Evolutionary conservation across 2,888 invertebrate genomes (phyloP).

Genomic region (Bellardia pandia): DNA sequence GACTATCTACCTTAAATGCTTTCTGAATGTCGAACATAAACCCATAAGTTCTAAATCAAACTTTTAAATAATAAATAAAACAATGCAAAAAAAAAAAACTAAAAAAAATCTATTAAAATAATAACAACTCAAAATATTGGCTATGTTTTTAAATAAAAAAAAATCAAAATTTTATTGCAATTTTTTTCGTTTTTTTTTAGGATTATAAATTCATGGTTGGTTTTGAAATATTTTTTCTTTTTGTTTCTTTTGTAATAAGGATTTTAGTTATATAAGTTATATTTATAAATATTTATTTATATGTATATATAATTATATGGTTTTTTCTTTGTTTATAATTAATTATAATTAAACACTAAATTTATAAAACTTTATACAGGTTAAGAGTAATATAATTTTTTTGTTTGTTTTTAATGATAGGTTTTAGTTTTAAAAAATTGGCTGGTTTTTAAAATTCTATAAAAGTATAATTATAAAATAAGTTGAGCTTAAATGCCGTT

Average conservation of each 20-base stretch:
- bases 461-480: constrained; percentile 78
- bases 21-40: too few species aligned
- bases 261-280: constrained; percentile 56
- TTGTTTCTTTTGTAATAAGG: constrained; percentile 49
- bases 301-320: constrained; percentile 24
- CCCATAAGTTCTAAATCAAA: too few species aligned
- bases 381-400: constrained; percentile 22
- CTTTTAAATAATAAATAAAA: background rate
- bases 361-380: constrained; percentile 62
- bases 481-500: constrained; percentile 81
- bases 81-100: constrained; percentile 23
- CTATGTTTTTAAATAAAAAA: constrained; percentile 72
- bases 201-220: constrained; percentile 71
- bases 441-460: constrained; percentile 66
- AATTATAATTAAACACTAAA: constrained; percentile 52
- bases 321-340: constrained; percentile 32
- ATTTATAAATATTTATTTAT: constrained; percentile 55
- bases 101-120: constrained; percentile 28
- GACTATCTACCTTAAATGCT: too few species aligned
- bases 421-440: constrained; percentile 65
- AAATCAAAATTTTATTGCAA: constrained; percentile 67
- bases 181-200: constrained; percentile 66
- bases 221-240: constrained; percentile 43
- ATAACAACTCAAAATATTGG: constrained; percentile 67
- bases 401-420: constrained; percentile 29